Base-by-base conservation (phyloP, 2,888 invertebrate species). In the Ochlodes sylvanus region DNA sequence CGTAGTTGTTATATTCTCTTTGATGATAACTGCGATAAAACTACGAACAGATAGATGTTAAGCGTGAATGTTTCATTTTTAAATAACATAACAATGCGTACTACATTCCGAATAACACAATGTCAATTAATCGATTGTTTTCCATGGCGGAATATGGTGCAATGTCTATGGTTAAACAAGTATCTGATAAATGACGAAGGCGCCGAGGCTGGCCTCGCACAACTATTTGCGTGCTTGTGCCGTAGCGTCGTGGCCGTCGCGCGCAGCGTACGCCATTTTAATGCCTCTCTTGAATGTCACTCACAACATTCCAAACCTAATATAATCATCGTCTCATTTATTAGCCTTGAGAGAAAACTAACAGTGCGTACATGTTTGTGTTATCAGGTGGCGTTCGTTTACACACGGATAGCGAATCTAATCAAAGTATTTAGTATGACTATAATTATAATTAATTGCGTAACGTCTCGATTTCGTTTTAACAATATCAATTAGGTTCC, bases 281-380 rank as follows among this genome's bases (percentile, higher is more conserved):
- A 90, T 88, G 87, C 86, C 85, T 77, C 75, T 75, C 80, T 79
- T 76, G 82, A 86, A 86, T 86, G 86, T 86, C 88, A 86, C 85
- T 87, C 84, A 82, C 78, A 81, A 82, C 84, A 86, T 87, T 85
- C 82, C 81, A 72, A 70, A 71, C 70, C 78, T 81, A 81, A 81
- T 81, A 76, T 79, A 63, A 68, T 70, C 66, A 65, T 55, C 61
- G 67, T 68, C 67, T 68, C 47, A 62, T 68, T 68, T 60, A 62
- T 56, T 60, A 64, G 54, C 64, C 69, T 69, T 69, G 69, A 60
- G 64, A 55, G 64, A 69, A 69, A 69, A 64, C 62, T 34, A 67
- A 62, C 42, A 52, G 32, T 56, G 44, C 17, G 60, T 54, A 60
- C 54, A 19, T 54, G n/a, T n/a, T n/a, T n/a, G 47, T 62, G 55